Percentiles rank a stretch among this genome's conserved stretches.
Conservation (phyloP, 2,888 invertebrate species). For the Lasioglossum zephyrum region DNA sequence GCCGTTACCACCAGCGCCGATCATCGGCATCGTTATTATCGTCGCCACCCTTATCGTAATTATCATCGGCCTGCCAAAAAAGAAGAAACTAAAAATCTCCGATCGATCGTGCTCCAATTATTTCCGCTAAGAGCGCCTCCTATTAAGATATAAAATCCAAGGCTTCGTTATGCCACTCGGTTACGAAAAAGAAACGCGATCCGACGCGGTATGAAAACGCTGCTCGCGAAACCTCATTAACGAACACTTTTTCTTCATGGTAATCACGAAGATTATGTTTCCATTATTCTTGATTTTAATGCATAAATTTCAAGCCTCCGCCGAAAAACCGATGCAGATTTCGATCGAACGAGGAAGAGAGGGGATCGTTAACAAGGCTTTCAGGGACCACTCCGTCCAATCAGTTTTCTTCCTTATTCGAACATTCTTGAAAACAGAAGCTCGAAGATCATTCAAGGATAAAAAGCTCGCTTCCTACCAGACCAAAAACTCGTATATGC, state of each 20-base stretch:
- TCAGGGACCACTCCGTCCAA: not conserved
- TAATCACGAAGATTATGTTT: constrained; percentile 2
- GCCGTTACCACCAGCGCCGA: not conserved
- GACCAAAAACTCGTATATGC: not conserved
- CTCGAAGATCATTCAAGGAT: not conserved
- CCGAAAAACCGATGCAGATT: not conserved
- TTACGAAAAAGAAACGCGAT: not conserved
- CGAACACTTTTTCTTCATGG: not conserved
- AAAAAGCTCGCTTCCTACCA: not conserved
- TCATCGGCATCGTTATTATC: not conserved
- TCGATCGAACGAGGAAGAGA: not conserved
- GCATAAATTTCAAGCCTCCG: not conserved
- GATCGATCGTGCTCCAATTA: not conserved
- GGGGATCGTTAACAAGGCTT: not conserved
- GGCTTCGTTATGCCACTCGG: not conserved
- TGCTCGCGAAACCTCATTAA: not conserved
- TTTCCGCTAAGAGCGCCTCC: not conserved
- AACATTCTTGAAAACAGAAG: not conserved
- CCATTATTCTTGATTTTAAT: not conserved
- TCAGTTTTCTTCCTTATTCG: not conserved
- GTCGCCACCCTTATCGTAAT: not conserved
- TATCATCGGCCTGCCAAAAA: not conserved
- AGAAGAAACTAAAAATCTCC: not conserved
- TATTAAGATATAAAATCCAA: constrained; percentile 6
- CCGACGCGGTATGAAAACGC: not conserved